Percentiles rank a stretch among this genome's conserved stretches.
Conservation (phyloP, 1,140 invertebrate species). For the Drosophila malerkotliana region DNA sequence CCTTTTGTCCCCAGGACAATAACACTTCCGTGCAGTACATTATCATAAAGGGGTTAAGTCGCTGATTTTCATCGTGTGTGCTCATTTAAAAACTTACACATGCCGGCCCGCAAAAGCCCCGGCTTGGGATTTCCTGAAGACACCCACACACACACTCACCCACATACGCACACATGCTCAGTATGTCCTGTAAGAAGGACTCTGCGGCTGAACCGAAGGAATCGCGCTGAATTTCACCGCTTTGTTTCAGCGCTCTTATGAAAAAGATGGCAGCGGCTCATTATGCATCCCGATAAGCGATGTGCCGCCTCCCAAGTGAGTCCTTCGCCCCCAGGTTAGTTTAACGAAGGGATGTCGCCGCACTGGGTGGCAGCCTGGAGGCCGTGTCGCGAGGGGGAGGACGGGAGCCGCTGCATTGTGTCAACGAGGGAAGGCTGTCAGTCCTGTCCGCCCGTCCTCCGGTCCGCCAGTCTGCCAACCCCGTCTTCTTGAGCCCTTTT, state of each 20-base stretch:
- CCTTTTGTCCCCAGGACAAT: slow-evolving; percentile 82
- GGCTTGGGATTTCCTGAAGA: slow-evolving; percentile 32
- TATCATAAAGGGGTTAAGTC: slow-evolving; percentile 83
- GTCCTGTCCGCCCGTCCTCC: slow-evolving; percentile 5
- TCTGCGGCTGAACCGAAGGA: slow-evolving; percentile 52
- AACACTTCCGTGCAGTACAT: slow-evolving; percentile 80
- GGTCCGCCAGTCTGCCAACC: slow-evolving; percentile 37
- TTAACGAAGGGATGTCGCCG: slow-evolving; percentile 30
- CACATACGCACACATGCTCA: neutral
- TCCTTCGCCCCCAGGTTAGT: slow-evolving; percentile 73
- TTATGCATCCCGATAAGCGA: slow-evolving; percentile 79
- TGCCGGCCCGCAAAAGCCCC: slow-evolving; percentile 29
- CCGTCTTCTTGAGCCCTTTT: slow-evolving; percentile 47
- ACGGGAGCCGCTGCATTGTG: slow-evolving; percentile 40
- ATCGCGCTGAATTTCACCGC: slow-evolving; percentile 79
- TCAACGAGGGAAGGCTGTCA: slow-evolving; percentile 37
- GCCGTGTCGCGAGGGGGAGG: neutral
- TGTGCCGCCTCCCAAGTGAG: slow-evolving; percentile 76
- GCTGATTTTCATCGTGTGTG: slow-evolving; percentile 81
- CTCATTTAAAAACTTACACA: slow-evolving; percentile 77
- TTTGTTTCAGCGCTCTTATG: slow-evolving; percentile 70
- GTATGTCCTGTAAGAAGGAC: slow-evolving; percentile 6
- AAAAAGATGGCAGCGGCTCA: slow-evolving; percentile 79
- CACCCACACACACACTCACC: neutral
- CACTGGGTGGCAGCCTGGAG: neutral